These are phyloP conservation scores for Alcedo atthis DNA, from an alignment of 2,797 vertebrate species.

Conservation along the genomic window DNA sequence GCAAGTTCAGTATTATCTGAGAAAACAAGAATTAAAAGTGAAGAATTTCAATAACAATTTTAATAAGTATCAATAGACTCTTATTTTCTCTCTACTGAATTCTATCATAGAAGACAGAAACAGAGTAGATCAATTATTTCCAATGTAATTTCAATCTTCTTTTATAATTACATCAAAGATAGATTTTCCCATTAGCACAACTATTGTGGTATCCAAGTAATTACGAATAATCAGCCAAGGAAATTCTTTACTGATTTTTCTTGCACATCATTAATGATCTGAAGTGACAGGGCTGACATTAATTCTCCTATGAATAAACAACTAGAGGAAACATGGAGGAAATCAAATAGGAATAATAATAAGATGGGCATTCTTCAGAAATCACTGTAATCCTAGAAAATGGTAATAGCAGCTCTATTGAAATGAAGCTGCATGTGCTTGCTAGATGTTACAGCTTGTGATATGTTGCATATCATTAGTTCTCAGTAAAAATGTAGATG, in stretches of 20 bases:
- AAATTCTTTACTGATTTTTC: conserved; percentile 33
- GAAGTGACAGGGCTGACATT: not conserved
- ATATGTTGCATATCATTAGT: not conserved
- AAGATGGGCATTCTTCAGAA: not conserved
- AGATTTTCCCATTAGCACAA: conserved; percentile 38
- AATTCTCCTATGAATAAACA: conserved; percentile 28
- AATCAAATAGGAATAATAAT: conserved; percentile 9
- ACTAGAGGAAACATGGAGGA: not conserved
- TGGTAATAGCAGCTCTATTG: not conserved
- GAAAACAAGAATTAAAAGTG: not conserved
- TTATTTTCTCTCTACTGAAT: not conserved
- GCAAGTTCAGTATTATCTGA: conserved; percentile 77
- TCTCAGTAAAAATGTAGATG: not conserved
- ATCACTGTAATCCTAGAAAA: conserved; percentile 19
- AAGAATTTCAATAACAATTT: not conserved
- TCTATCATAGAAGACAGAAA: not conserved
- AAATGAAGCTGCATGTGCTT: not conserved
- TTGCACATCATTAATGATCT: conserved; percentile 19
- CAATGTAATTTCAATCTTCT: not conserved
- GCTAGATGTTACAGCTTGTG: not conserved
- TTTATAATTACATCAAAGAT: conserved; percentile 46
- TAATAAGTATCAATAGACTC: not conserved
- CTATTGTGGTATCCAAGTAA: not conserved
- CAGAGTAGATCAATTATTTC: not conserved
- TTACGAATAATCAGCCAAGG: conserved; percentile 33